Base-by-base conservation (phyloP, 2,113 vertebrate genomes). In the Syrrhaptes paradoxus region DNA sequence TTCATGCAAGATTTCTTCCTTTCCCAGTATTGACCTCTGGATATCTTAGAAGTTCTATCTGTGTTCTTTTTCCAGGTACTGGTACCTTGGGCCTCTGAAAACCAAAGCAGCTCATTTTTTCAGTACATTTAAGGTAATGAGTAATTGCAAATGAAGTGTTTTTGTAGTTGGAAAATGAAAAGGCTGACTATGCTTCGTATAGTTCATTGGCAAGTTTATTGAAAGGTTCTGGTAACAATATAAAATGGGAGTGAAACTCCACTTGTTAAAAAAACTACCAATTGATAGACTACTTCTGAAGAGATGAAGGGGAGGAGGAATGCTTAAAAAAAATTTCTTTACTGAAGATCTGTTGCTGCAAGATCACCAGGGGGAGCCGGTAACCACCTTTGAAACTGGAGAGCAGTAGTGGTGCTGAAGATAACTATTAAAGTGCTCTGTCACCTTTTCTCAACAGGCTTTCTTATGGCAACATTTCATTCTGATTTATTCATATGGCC, bases 71-170 rank as follows among this genome's bases (percentile, higher is more conserved):
- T 95, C 65, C 95, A 99, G 99, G 93, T 99, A 99, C 92, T 99
- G 99, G 99, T 99, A 99, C 90, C 98, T 99, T 51, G 99, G 99
- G 36, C 99, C 99, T 80, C 97, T 99, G 88, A 99, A 99, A 98
- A 98, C 97, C 43, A 99, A 98, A 97, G 99, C 99, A 91, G 99
- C 99, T 75, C 98, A 99, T 92, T 98, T 99, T 97, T 99, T 99
- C 87, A 99, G 98, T 65, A 98, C 98, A 13, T 90, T 99, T 45
- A 98, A 97, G 98, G 99, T 99, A 97, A 97, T 80, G 26, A 61
- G 46, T 66, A 36, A 48, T 81, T 89, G 17, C 14, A 2, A 83
- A 21, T 13, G 24, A 82, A 41, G 14, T 49, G 19, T 1, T 65
- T 68, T 73, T 80, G 16, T 43, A 68, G 17, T 12, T 54, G 51